Base-by-base conservation (phyloP, 1,140 invertebrate genomes). In the Aphelenchoides avenae region DNA sequence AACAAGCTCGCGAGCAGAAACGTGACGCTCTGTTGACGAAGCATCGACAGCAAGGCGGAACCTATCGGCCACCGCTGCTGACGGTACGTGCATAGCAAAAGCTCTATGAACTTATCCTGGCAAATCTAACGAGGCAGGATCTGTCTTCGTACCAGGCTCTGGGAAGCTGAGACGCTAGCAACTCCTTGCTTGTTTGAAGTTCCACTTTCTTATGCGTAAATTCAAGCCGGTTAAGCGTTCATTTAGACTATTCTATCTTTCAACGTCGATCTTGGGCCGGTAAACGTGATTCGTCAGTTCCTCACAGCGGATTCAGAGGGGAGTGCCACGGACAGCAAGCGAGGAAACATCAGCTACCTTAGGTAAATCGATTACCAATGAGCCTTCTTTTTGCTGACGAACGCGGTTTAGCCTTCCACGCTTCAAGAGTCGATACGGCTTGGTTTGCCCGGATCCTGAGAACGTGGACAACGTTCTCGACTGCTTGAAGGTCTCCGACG, bases 371-470 rank as follows among this genome's bases (percentile, higher is more conserved):
- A 24, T 69, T 65, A 43, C 49, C 9, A 57, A 7, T 61, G 40
- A n/a, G 15, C 63, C 63, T 43, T 31, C 24, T 3, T 29, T 49
- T 57, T 37, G 57, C n/a, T n/a, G n/a, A n/a, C n/a, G n/a, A n/a
- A n/a, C n/a, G n/a, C n/a, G n/a, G n/a, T 53, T 71, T 52, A 68
- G 56, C 26, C n/a, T 71, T 18, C 50, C 64, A 9, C 68, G 66
- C 15, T 71, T 70, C 30, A 52, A 61, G 18, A 26, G 50, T 7
- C 64, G 64, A 22, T 68, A 41, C 33, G 34, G 43, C n/a, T 68
- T 68, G 26, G 18, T 71, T 7, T 54, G 54, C 24, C 66, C 66
- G 9, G 15, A 43, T 3, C 24, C 37, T 9, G 51, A 31, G 26
- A 18, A 52, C 0, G 20, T 71, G 11, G 47, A 61, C 22, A 31